A percentile compares a stretch with the other conserved stretches of the same genome.
phyloP scores from a whole-genome alignment of 2,888 invertebrate genomes.

The Andricus curvator region DNA sequence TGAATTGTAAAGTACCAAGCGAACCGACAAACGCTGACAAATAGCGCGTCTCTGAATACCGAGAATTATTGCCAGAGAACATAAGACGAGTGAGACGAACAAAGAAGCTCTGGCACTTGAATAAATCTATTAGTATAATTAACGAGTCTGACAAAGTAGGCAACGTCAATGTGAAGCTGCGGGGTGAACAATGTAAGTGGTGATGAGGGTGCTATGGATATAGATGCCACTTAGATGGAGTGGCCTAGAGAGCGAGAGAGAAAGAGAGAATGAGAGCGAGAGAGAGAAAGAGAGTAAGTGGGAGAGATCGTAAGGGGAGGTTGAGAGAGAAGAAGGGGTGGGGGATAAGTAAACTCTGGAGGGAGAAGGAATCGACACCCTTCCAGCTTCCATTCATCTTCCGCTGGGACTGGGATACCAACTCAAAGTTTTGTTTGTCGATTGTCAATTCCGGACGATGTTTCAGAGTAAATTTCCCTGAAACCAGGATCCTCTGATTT shows the following conservation, averaged over 20 bases:
- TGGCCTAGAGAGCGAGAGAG: not conserved
- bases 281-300: not conserved
- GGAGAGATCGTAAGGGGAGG: not conserved
- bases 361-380: slow-evolving; percentile 13
- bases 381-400: slow-evolving; percentile 6
- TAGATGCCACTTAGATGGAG: slow-evolving; percentile 35
- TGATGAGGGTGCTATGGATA: slow-evolving; percentile 11
- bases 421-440: slow-evolving; percentile 31
- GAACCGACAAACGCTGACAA: slow-evolving; percentile 39
- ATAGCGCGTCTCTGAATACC: slow-evolving; percentile 30
- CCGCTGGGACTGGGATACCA: not conserved
- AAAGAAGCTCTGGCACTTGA: slow-evolving; percentile 35
- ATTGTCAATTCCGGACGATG: not conserved
- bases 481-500: not conserved
- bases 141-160: slow-evolving; percentile 37
- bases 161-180: not conserved
- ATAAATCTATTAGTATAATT: slow-evolving; percentile 41
- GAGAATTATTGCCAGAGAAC: slow-evolving; percentile 32
- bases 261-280: not conserved
- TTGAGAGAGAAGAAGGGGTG: not conserved
- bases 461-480: slow-evolving; percentile 1
- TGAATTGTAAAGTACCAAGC: slow-evolving; percentile 32
- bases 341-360: slow-evolving; percentile 14
- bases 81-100: slow-evolving; percentile 32
- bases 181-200: slow-evolving; percentile 31